Percentiles rank a stretch among this genome's conserved stretches.
Conservation (phyloP, 2,888 invertebrate species). For the Dasysyrphus tricinctus region DNA sequence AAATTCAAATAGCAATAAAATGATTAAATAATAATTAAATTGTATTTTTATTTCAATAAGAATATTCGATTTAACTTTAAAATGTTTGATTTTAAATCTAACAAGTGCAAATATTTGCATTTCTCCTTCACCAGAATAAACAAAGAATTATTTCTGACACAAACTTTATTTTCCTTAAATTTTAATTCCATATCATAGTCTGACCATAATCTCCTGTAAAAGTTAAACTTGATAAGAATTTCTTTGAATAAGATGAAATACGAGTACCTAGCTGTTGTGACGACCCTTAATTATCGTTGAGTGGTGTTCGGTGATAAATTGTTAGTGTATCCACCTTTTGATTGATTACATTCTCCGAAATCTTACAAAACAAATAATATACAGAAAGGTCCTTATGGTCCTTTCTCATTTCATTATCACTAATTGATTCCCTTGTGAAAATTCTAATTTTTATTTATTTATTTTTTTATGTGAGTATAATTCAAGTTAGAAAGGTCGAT, state of each 20-base stretch:
- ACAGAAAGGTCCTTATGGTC: neutral
- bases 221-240: neutral
- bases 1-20: too few relatives aligned
- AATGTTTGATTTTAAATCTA: too few relatives aligned
- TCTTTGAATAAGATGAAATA: neutral
- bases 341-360: slow-evolving; percentile 5
- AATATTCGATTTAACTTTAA: too few relatives aligned
- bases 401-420: neutral
- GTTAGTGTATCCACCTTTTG: neutral
- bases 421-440: slow-evolving; percentile 12
- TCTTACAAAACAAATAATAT: neutral
- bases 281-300: slow-evolving; percentile 33
- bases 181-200: too few relatives aligned
- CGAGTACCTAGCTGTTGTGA: neutral
- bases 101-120: too few relatives aligned
- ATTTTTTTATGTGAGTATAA: neutral
- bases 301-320: slow-evolving; percentile 18
- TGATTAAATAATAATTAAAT: too few relatives aligned
- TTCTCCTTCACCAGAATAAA: too few relatives aligned
- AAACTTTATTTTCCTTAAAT: too few relatives aligned
- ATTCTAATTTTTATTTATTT: neutral
- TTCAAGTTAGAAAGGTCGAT: too few relatives aligned
- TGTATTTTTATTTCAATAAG: too few relatives aligned
- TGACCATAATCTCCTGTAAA: too few relatives aligned
- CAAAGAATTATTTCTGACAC: too few relatives aligned